Evolutionary conservation across 2,888 invertebrate genomes (phyloP), one percentile per base, ranked within the genome.

Genomic region (Campopleginae sp.): DNA sequence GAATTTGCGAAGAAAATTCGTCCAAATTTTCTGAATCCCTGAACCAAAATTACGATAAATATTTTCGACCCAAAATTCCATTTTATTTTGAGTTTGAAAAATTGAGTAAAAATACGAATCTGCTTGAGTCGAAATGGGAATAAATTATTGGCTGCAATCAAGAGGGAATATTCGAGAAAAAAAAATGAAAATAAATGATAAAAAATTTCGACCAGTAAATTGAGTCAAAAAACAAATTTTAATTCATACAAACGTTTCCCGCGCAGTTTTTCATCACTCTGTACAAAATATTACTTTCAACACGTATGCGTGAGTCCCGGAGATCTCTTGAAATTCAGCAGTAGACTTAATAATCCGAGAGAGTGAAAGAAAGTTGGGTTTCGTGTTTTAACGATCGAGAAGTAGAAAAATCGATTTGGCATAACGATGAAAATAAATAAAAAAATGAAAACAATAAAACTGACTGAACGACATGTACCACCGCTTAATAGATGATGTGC

Each of bases 401-500:
- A 27, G 17, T 46, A 44, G 5, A 17, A 61, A 75, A 33, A 65
- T 65, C 65, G 23, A 65, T 65, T 46, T 33, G 63, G 14, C n/a
- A 17, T 72, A 72, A 58, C 58, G 12, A 27, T 14, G 14, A 58
- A 58, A 48, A 27, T 27, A 1, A 44, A 17, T 3, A 38, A 66
- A 48, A 33, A 4, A 54, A 72, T 38, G 44, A 42, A 17, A 46
- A 80, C n/a, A 31, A 66, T 44, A 68, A 68, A 58, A 79, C 51
- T 80, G 85, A 82, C 80, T 17, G 78, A 75, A 81, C 79, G 74
- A 82, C 79, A 63, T 74, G 31, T 70, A 85, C 79, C 76, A 72
- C 76, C 72, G 85, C 82, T 85, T 85, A 46, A 82, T 86, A 78
- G 82, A 85, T 86, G 65, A 78, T 77, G 75, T 77, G 33, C 65